phyloP scores from a whole-genome alignment of 2,888 invertebrate genomes.

The Diploptera punctata region DNA sequence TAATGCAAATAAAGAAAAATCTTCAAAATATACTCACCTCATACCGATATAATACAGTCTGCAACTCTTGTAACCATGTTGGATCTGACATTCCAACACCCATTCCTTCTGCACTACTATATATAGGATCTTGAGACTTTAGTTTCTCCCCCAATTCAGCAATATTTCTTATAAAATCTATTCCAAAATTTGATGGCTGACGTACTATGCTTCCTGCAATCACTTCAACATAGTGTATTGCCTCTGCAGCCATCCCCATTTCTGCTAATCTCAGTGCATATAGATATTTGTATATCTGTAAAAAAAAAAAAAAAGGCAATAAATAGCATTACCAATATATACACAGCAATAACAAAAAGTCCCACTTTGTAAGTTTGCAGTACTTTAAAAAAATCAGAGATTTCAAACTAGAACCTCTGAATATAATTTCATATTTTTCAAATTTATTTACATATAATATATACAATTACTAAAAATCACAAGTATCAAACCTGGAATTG shows the following conservation, averaged over 20 bases:
- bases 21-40: constrained; percentile 7
- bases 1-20: no score
- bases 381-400: no score
- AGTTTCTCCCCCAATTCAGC: constrained; percentile 65
- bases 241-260: constrained; percentile 78
- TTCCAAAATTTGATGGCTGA: constrained; percentile 55
- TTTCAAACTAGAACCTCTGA: no score
- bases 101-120: constrained; percentile 53
- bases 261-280: constrained; percentile 80
- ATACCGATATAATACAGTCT: constrained; percentile 24
- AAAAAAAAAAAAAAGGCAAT: constrained; percentile 3
- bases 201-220: constrained; percentile 71
- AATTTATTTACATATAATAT: no score
- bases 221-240: constrained; percentile 84
- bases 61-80: constrained; percentile 63
- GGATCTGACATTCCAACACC: constrained; percentile 56
- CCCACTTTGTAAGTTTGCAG: no score
- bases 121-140: constrained; percentile 73
- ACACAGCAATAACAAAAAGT: no score
- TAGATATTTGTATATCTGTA: constrained; percentile 84
- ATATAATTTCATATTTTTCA: no score
- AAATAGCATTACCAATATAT: no score
- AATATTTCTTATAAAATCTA: constrained; percentile 51
- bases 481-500: constrained; percentile 85
- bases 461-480: no score